Evolutionary conservation across 2,888 invertebrate species (phyloP), one percentile per base, ranked within the genome.

Genomic region (Chloroclysta siterata): DNA sequence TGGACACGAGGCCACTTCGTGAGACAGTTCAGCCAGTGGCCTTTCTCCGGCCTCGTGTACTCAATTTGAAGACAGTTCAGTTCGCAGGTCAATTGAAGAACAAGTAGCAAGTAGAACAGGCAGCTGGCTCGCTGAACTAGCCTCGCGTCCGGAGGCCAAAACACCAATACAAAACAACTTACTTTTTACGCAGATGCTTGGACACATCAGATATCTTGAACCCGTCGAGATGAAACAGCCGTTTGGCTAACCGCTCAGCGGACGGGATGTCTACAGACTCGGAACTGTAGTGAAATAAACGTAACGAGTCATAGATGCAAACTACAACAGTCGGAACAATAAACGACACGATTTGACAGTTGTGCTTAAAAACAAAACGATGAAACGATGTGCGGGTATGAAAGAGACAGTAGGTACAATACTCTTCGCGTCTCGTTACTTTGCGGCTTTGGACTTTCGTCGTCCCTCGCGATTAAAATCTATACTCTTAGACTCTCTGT

Each of bases 151-250:
- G 4, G 4, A 3, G 17, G 46, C 8, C 46, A 11, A 10, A 33
- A 56, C 56, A 50, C 50, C 29, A 51, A 54, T 46, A 54, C 33
- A 54, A 50, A 55, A 47, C 5, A 13, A 63, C 62, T 63, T 63
- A 98, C 98, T 98, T 98, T 95, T 99, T 99, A 89, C 98, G 97
- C 72, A 99, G 95, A 93, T 98, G 98, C 77, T 98, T 94, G 46
- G 98, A 97, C 13, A 99, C 98, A 85, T 99, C 99, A 60, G 97
- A 96, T 84, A 97, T 98, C 85, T 97, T 98, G 93, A 98, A 99
- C 55, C 98, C 98, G 84, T 99, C 98, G 72, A 99, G 94, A 75
- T 96, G 94, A 90, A 96, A 98, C 66, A 99, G 95, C 80, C 98
- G 94, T 93, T 98, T 98, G 69, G 99, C 99, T 76, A 99, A 94